Conservation (phyloP, 2,797 vertebrate genomes). For the Chrosomus eos region DNA sequence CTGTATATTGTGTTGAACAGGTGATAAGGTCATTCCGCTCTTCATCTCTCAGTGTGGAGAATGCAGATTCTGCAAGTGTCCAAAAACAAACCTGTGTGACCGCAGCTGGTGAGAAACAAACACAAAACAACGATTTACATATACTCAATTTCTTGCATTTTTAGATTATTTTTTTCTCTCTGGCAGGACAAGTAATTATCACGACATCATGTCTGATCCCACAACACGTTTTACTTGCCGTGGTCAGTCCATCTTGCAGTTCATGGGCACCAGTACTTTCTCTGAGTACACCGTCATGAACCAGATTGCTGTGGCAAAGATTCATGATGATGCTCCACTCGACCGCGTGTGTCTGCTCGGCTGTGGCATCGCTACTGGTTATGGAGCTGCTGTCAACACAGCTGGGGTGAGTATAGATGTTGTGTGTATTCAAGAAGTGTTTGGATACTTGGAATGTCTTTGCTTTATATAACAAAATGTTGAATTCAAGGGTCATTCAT, state of each 20-base stretch:
- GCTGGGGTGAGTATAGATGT: constrained; percentile 81
- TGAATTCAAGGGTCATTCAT: neutral
- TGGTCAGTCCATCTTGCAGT: constrained; percentile 88
- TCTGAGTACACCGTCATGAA: constrained; percentile 92
- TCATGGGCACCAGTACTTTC: constrained; percentile 94
- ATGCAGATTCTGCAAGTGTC: constrained; percentile 90
- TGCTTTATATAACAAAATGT: neutral
- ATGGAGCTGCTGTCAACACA: constrained; percentile 90
- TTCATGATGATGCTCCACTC: constrained; percentile 86
- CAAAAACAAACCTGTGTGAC: constrained; percentile 91
- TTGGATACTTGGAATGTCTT: constrained; percentile 7
- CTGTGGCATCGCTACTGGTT: constrained; percentile 92
- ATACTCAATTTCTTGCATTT: neutral
- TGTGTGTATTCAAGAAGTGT: neutral
- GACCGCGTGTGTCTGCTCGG: constrained; percentile 94
- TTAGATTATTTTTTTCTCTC: neutral
- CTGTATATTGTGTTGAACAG: constrained; percentile 60
- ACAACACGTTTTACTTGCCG: constrained; percentile 88
- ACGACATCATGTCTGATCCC: constrained; percentile 77
- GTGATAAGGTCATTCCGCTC: constrained; percentile 91
- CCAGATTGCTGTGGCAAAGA: constrained; percentile 88
- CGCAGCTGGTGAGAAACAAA: constrained; percentile 82
- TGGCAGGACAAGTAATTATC: constrained; percentile 63
- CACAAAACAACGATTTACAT: neutral
- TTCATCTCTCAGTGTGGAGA: constrained; percentile 89